A percentile compares a stretch with the other conserved stretches of the same genome.
Evolutionary conservation across 2,888 invertebrate genomes (phyloP).

Genomic region (Cremastobaeus sp.): DNA sequence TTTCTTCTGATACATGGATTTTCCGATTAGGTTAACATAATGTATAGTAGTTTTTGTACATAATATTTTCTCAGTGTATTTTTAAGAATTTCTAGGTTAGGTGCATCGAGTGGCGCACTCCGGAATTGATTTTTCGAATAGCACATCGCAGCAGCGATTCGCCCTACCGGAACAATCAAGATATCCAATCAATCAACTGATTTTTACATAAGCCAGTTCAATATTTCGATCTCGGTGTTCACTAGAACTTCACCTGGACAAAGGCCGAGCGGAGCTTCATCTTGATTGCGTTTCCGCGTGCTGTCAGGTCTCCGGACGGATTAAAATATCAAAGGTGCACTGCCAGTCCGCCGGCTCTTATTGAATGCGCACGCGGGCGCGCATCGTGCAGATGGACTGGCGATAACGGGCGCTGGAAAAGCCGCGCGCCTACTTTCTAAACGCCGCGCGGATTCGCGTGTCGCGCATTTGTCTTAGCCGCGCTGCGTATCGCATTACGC

Average conservation of each 20-base stretch:
- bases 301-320: conserved; percentile 59
- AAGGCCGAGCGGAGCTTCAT: conserved; percentile 14
- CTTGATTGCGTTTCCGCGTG: conserved; percentile 40
- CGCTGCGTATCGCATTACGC: conserved; percentile 63
- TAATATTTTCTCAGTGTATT: no score
- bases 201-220: no score
- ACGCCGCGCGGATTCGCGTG: conserved; percentile 43
- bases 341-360: conserved; percentile 32
- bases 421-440: conserved; percentile 45
- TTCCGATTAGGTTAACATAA: no score
- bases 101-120: no score
- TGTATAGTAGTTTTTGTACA: no score
- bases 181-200: no score
- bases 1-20: no score
- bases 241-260: conserved; percentile 3
- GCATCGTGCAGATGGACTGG: conserved; percentile 40
- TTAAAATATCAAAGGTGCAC: conserved; percentile 73
- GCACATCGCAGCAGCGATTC: no score
- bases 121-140: no score
- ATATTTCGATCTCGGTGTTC: conserved; percentile 28
- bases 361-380: conserved; percentile 36
- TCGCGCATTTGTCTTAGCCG: conserved; percentile 48
- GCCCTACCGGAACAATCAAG: no score
- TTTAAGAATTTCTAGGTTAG: no score
- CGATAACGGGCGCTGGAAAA: conserved; percentile 37